Base-by-base conservation (phyloP, 2,888 invertebrate species). In the Apamea anceps region DNA sequence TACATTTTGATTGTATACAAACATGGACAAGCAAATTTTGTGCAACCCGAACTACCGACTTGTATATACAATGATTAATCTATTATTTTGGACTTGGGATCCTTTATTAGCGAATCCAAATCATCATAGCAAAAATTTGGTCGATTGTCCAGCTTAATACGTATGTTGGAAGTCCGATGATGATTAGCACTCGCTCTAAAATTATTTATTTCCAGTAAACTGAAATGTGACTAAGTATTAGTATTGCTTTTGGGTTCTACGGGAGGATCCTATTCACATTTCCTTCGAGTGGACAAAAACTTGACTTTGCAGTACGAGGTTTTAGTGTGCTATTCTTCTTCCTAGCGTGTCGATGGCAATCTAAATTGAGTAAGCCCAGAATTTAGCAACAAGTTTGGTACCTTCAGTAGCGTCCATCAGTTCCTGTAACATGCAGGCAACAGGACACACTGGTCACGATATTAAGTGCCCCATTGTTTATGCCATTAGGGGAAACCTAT, bases 1-100 rank as follows among this genome's bases (percentile, higher is more conserved):
- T 68, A 63, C 21, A 72, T 75, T 86, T 79, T 48, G 42, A 62
- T 71, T 18, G 6, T 51, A 60, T n/a, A 28, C 62, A 63, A 72
- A 75, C 25, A 71, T 65, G 42, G 62, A 37, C 28, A 18, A 37
- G 15, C 21, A 28, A 13, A 72, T 60, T 57, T 32, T 71, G n/a
- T 18, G 62, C 21, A 48, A 66, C 25, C 10, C 5, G 28, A 48
- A 65, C 28, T 63, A 63, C 28, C 8, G 21, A 1, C 6, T 83
- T 32, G 42, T 42, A 60, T 51, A 25, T 82, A 15, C 28, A 57
- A 28, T 51, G 37, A 67, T 71, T 51, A 62, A 66, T 65, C 10
- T 57, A 21, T 54, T 75, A 21, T 51, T 80, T 62, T 60, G 8
- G 6, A 13, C 21, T 67, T 28, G 6, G 25, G 37, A 60, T 42